Conservation (phyloP, 2,797 vertebrate genomes). For the Chrysocyon brachyurus region DNA sequence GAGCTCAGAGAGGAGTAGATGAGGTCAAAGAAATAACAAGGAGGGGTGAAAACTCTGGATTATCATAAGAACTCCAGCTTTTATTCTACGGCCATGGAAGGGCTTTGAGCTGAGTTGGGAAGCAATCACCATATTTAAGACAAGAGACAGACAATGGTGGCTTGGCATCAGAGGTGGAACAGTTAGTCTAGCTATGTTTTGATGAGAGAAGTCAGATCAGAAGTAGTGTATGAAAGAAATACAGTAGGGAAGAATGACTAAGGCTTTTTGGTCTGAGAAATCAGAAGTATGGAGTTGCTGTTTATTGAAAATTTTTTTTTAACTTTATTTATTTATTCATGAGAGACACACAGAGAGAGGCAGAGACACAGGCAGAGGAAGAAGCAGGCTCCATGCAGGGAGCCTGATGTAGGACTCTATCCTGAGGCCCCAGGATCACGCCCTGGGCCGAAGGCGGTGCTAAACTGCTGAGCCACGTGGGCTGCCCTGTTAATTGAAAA, state of each 20-base stretch:
- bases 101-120: not conserved
- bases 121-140: not conserved
- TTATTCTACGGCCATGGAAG: not conserved
- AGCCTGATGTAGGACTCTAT: no score
- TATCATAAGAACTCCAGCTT: not conserved
- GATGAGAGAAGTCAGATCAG: not conserved
- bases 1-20: not conserved
- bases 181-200: not conserved
- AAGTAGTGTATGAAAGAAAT: not conserved
- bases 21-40: not conserved
- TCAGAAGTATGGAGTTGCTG: not conserved
- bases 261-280: not conserved
- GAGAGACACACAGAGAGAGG: no score
- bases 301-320: not conserved
- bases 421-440: no score
- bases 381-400: no score
- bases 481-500: not conserved
- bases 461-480: no score
- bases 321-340: no score
- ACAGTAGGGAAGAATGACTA: not conserved
- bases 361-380: no score
- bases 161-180: not conserved
- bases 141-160: not conserved
- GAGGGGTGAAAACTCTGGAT: not conserved
- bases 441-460: no score